These are phyloP conservation scores for Pangasius sanitwongsei DNA, from an alignment of 2,797 vertebrate species.

Conservation along the genomic window DNA sequence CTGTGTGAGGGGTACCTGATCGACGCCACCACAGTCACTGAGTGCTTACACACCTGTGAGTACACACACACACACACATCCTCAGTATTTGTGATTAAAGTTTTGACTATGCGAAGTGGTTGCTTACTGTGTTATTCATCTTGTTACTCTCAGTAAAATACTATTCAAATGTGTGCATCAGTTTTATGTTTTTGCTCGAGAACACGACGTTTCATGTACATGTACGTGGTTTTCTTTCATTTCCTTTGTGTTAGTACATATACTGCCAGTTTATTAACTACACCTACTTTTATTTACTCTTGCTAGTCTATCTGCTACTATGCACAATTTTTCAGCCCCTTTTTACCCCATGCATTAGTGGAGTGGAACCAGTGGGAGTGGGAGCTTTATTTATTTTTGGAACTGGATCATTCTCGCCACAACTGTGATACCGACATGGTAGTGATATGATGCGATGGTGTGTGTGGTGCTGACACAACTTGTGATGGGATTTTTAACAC, in stretches of 20 bases:
- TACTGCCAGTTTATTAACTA: not conserved
- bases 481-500: not conserved
- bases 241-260: not conserved
- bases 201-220: not conserved
- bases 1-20: constrained; percentile 98
- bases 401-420: not conserved
- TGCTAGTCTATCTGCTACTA: not conserved
- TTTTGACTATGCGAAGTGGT: not conserved
- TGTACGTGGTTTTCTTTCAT: not conserved
- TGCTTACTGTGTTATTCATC: not conserved
- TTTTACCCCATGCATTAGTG: too few relatives aligned
- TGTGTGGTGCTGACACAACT: not conserved
- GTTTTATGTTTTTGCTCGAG: not conserved
- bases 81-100: not conserved
- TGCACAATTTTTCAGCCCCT: not conserved
- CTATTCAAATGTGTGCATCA: not conserved
- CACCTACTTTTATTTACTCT: not conserved
- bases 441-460: not conserved
- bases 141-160: not conserved
- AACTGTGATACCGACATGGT: not conserved
- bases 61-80: constrained; percentile 53
- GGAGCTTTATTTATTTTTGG: not conserved
- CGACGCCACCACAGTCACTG: constrained; percentile 97
- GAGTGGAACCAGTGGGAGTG: too few relatives aligned
- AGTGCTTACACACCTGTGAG: constrained; percentile 98